Evolutionary conservation across 2,888 invertebrate species (phyloP).

Genomic region (Trilocha varians): DNA sequence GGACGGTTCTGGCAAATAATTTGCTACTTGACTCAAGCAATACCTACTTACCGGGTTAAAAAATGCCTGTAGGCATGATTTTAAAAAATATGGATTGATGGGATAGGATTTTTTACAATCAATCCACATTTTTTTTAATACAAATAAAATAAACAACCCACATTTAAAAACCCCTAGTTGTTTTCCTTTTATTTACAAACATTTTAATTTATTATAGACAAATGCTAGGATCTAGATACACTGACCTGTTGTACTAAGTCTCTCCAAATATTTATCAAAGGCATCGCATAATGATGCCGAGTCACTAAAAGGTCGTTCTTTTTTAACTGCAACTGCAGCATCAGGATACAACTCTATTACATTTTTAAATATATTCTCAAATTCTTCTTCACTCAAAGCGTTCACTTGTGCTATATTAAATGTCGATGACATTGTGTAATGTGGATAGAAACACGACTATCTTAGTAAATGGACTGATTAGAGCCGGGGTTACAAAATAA

Average conservation of each 20-base stretch:
- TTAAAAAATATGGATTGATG: too few species aligned
- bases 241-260: conserved; percentile 64
- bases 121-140: too few species aligned
- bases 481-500: too few species aligned
- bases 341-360: conserved; percentile 75
- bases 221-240: conserved; percentile 4
- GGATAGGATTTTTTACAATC: too few species aligned
- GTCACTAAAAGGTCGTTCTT: conserved; percentile 66
- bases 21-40: too few species aligned
- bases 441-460: not conserved
- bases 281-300: conserved; percentile 60
- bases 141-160: too few species aligned
- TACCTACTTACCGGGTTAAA: too few species aligned
- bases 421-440: conserved; percentile 12
- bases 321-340: conserved; percentile 62
- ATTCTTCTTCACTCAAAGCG: conserved; percentile 60
- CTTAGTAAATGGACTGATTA: not conserved
- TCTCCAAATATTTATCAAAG: conserved; percentile 71
- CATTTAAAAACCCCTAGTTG: too few species aligned
- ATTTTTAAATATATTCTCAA: conserved; percentile 74
- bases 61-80: too few species aligned
- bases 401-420: conserved; percentile 69
- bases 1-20: too few species aligned
- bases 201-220: not conserved
- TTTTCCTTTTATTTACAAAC: too few species aligned